Percentiles rank a stretch among this genome's conserved stretches.
Evolutionary conservation across 1,140 invertebrate genomes (phyloP).

Genomic region (Drosophila ananassae): DNA sequence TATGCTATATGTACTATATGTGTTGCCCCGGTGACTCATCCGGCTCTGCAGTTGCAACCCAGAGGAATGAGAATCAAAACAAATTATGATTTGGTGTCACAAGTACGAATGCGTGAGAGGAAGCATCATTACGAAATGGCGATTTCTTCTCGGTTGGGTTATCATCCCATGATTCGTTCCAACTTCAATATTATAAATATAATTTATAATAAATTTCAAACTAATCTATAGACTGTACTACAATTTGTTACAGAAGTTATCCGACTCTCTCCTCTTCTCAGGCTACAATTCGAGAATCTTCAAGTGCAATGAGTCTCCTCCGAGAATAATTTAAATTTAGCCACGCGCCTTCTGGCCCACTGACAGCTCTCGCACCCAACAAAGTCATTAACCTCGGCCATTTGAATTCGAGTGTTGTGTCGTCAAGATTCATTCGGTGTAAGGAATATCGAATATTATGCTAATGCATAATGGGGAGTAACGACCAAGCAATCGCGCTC

Average conservation of each 20-base stretch:
- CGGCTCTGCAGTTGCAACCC: slow-evolving; percentile 33
- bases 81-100: neutral
- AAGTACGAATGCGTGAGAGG: neutral
- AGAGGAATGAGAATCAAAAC: slow-evolving; percentile 29
- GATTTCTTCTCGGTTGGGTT: no score
- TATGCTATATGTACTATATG: neutral
- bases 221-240: no score
- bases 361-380: slow-evolving; percentile 31
- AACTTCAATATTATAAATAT: no score
- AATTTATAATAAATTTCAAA: no score
- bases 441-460: slow-evolving; percentile 47
- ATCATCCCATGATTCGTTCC: no score
- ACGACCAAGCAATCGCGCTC: slow-evolving; percentile 20
- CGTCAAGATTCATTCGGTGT: slow-evolving; percentile 42
- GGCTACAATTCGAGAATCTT: slow-evolving; percentile 14
- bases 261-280: neutral
- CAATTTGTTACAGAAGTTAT: neutral
- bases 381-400: slow-evolving; percentile 71
- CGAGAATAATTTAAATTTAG: slow-evolving; percentile 60
- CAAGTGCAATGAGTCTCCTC: slow-evolving; percentile 29
- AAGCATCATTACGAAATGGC: neutral
- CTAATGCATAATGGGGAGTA: slow-evolving; percentile 38
- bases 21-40: slow-evolving; percentile 34
- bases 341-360: slow-evolving; percentile 45
- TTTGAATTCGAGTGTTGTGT: slow-evolving; percentile 42